Conservation (phyloP, 2,888 invertebrate species). For the Fabriciana adippe region DNA sequence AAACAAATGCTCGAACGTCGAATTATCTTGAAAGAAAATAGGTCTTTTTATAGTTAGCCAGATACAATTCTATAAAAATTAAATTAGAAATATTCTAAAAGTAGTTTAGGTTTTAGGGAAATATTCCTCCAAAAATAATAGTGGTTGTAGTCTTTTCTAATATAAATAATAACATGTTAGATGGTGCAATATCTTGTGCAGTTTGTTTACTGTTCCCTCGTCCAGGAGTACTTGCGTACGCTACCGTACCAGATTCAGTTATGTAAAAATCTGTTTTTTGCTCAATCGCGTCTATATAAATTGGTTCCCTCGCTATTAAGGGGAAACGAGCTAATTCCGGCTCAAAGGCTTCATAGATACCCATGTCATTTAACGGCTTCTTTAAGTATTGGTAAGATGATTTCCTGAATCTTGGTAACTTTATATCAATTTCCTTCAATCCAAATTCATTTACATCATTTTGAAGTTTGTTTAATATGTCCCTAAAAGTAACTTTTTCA, state of each 20-base stretch:
- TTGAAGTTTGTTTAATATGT: constrained; percentile 75
- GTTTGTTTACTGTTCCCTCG: constrained; percentile 48
- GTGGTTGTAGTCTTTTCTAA: constrained; percentile 84
- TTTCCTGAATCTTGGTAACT: constrained; percentile 84
- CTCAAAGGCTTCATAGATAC: constrained; percentile 85
- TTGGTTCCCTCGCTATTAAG: constrained; percentile 76
- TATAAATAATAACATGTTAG: constrained; percentile 79
- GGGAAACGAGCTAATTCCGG: constrained; percentile 78
- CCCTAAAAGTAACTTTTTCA: constrained; percentile 65
- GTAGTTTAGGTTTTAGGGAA: constrained; percentile 66
- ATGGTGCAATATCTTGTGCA: constrained; percentile 51
- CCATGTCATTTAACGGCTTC: constrained; percentile 83
- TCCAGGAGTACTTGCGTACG: constrained; percentile 82
- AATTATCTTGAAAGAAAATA: too few relatives aligned
- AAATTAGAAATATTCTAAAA: constrained; percentile 38
- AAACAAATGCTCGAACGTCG: too few relatives aligned
- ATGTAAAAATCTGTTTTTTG: constrained; percentile 89
- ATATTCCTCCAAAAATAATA: constrained; percentile 85
- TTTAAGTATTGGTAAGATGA: constrained; percentile 83
- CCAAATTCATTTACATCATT: constrained; percentile 73
- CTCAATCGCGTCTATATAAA: constrained; percentile 84
- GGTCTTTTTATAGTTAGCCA: not conserved
- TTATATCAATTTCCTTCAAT: constrained; percentile 83
- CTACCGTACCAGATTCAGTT: constrained; percentile 88
- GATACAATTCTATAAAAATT: too few relatives aligned